Evolutionary conservation across 92 coral and sea anemone genomes (phyloP).

Genomic region (Umimayanthus kanabou): DNA sequence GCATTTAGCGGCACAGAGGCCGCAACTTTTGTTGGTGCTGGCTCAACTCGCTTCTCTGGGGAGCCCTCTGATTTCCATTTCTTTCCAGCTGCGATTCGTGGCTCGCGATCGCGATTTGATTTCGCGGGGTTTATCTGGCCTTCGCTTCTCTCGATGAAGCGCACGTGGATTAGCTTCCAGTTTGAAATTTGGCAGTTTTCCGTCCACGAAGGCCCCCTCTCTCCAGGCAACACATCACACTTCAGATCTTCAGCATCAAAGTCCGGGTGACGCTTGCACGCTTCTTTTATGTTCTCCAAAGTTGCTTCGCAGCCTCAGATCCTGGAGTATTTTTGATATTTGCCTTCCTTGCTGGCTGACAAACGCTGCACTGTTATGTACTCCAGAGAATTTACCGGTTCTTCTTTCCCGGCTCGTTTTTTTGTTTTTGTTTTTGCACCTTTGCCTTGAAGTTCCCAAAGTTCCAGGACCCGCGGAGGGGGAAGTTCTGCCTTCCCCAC

Average conservation of each 20-base stretch:
- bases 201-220: constrained; percentile 41
- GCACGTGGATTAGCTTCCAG: constrained; percentile 46
- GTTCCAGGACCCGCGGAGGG: no score
- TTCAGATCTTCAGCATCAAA: constrained; percentile 7
- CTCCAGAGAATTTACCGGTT: constrained; percentile 12
- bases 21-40: constrained; percentile 42
- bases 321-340: constrained; percentile 2
- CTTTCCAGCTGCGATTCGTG: constrained; percentile 11
- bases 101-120: constrained; percentile 6
- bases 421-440: not conserved
- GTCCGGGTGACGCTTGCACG: constrained; percentile 6
- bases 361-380: constrained; percentile 14
- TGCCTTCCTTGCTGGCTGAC: constrained; percentile 20
- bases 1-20: constrained; percentile 63
- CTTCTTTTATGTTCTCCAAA: constrained; percentile 2
- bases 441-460: not conserved
- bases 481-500: no score
- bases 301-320: constrained; percentile 10
- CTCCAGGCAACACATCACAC: constrained; percentile 43
- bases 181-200: constrained; percentile 30
- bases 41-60: constrained; percentile 20
- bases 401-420: not conserved
- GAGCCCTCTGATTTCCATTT: not conserved
- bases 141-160: constrained; percentile 20
- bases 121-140: constrained; percentile 10